Percentiles rank a stretch among this genome's conserved stretches.
Conservation (phyloP, 2,888 invertebrate species). For the Endomychus coccineus region DNA sequence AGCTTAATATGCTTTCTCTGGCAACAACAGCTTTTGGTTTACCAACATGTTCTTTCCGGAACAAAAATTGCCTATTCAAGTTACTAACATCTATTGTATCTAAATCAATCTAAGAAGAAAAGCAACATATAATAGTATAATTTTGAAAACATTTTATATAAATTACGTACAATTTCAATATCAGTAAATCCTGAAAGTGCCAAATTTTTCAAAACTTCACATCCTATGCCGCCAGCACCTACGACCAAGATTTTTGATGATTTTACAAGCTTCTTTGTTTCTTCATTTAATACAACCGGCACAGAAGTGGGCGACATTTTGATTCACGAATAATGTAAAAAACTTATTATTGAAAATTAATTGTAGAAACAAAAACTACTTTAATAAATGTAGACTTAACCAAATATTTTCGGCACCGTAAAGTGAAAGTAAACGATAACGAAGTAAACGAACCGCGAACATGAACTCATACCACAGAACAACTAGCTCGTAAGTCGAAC, state of each 20-base stretch:
- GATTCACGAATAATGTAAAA: background rate
- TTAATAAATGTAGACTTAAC: too few species aligned
- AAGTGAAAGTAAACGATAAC: too few species aligned
- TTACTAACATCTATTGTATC: conserved; percentile 99
- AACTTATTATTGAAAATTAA: too few species aligned
- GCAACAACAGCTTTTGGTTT: conserved; percentile 94
- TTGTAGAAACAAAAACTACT: too few species aligned
- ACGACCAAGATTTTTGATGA: conserved; percentile 68
- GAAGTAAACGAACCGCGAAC: too few species aligned
- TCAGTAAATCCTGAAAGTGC: conserved; percentile 88
- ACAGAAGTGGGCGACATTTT: conserved; percentile 10
- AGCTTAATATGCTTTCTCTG: conserved; percentile 76
- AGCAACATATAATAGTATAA: conserved; percentile 15
- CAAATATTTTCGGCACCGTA: too few species aligned
- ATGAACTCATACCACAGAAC: too few species aligned
- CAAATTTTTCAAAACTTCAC: conserved; percentile 95
- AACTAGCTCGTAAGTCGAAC: too few species aligned
- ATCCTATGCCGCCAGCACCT: conserved; percentile 98
- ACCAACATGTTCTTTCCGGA: conserved; percentile 96
- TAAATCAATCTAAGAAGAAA: conserved; percentile 82
- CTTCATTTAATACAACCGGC: conserved; percentile 11
- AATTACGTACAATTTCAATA: conserved; percentile 79
- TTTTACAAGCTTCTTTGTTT: conserved; percentile 7
- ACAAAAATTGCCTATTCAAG: conserved; percentile 97
- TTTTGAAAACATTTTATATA: background rate